Percentiles rank a stretch among this genome's conserved stretches.
Evolutionary conservation across 2,113 vertebrate genomes (phyloP).

Genomic region (Leptosomus discolor): DNA sequence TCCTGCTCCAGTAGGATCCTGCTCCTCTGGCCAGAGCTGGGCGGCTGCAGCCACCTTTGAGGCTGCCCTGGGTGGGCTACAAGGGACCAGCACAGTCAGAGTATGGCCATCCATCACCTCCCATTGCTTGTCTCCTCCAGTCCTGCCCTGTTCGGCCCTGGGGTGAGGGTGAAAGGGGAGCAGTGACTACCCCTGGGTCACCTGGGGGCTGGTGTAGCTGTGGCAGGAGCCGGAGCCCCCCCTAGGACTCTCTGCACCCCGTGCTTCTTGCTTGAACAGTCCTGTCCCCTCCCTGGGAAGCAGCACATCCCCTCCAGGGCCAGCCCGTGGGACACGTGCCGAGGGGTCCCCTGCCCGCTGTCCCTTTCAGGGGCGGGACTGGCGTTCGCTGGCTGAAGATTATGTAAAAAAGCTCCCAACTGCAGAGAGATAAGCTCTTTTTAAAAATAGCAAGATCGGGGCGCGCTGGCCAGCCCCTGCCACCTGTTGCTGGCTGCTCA

Average conservation of each 20-base stretch:
- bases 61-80: not conserved
- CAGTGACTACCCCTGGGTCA: not conserved
- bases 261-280: rapidly evolving
- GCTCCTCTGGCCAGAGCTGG: not conserved
- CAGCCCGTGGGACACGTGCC: rapidly evolving
- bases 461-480: not conserved
- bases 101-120: rapidly evolving
- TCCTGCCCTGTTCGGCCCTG: not conserved
- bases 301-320: rapidly evolving
- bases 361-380: not conserved
- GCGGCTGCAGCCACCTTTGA: not conserved
- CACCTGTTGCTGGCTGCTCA: conserved; percentile 44
- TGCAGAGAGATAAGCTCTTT: not conserved
- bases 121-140: not conserved
- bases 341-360: not conserved
- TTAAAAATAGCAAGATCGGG: conserved; percentile 56
- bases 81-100: not conserved
- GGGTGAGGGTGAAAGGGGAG: not conserved
- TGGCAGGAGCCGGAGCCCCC: not conserved
- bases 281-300: not conserved
- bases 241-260: no score
- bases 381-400: not conserved
- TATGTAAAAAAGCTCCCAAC: not conserved
- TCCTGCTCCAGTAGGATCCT: not conserved
- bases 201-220: not conserved